Percentiles rank a stretch among this genome's conserved stretches.
phyloP scores from a whole-genome alignment of 2,113 vertebrate species.

The Noturus placidus region DNA sequence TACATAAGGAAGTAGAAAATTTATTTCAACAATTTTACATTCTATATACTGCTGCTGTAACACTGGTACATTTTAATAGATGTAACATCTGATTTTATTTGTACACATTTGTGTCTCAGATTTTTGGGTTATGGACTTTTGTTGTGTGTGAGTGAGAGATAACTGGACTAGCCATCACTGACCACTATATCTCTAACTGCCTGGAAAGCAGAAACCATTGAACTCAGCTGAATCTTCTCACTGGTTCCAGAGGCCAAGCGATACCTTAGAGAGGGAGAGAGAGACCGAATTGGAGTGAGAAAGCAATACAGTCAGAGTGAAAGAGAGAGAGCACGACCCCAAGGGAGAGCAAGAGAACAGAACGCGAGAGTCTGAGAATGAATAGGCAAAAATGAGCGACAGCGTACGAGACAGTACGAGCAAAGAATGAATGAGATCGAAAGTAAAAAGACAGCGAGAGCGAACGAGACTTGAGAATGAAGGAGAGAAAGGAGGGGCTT shows the following conservation, averaged over 20 bases:
- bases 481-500: not conserved
- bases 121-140: not conserved
- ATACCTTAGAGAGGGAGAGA: constrained; percentile 72
- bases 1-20: not conserved
- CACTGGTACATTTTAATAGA: not conserved
- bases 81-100: not conserved
- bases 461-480: not conserved
- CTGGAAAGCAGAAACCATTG: constrained; percentile 93
- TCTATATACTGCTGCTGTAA: not conserved
- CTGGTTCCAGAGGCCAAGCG: constrained; percentile 86
- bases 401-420: too few relatives aligned
- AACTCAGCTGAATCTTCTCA: constrained; percentile 96
- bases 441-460: not conserved
- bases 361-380: too few relatives aligned
- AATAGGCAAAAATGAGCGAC: not conserved
- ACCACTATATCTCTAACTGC: constrained; percentile 88
- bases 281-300: not conserved
- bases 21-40: constrained; percentile 42
- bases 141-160: not conserved
- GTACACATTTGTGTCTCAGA: not conserved
- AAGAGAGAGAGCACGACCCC: not conserved
- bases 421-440: too few relatives aligned
- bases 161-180: constrained; percentile 72
- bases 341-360: not conserved
- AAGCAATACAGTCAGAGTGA: not conserved